Evolutionary conservation across 2,113 vertebrate genomes (phyloP).

Genomic region (Catharus bicknelli): DNA sequence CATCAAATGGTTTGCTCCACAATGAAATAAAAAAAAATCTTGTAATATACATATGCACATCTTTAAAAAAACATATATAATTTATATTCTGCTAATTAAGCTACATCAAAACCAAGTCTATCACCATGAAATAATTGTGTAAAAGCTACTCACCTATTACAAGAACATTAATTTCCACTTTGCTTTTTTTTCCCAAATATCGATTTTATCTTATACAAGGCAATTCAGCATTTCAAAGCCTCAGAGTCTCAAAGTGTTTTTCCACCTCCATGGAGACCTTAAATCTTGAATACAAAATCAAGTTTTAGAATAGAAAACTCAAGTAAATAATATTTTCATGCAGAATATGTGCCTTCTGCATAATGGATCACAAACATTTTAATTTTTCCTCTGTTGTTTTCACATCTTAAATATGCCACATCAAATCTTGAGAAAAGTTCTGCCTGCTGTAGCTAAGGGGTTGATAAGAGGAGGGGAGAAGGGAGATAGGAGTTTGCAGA

Average conservation of each 20-base stretch:
- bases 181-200: conserved; percentile 43
- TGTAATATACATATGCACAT: conserved; percentile 61
- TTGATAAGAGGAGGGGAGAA: neutral
- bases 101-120: conserved; percentile 66
- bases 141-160: conserved; percentile 70
- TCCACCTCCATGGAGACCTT: conserved; percentile 39
- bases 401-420: neutral
- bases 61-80: conserved; percentile 69
- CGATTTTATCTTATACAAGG: conserved; percentile 60
- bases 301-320: conserved; percentile 52
- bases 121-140: conserved; percentile 67
- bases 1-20: conserved; percentile 72
- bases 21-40: conserved; percentile 65
- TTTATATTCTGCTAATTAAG: conserved; percentile 76
- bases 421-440: neutral
- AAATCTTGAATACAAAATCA: conserved; percentile 58
- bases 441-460: neutral
- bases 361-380: conserved; percentile 39
- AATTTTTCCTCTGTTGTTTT: conserved; percentile 11
- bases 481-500: neutral
- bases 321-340: conserved; percentile 47
- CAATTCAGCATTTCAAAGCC: conserved; percentile 49
- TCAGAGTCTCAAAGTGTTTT: conserved; percentile 53
- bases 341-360: conserved; percentile 19
- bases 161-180: conserved; percentile 71